A percentile compares a stretch with the other conserved stretches of the same genome.
phyloP scores from a whole-genome alignment of 2,797 vertebrate species.

The Micrastur ruficollis region DNA sequence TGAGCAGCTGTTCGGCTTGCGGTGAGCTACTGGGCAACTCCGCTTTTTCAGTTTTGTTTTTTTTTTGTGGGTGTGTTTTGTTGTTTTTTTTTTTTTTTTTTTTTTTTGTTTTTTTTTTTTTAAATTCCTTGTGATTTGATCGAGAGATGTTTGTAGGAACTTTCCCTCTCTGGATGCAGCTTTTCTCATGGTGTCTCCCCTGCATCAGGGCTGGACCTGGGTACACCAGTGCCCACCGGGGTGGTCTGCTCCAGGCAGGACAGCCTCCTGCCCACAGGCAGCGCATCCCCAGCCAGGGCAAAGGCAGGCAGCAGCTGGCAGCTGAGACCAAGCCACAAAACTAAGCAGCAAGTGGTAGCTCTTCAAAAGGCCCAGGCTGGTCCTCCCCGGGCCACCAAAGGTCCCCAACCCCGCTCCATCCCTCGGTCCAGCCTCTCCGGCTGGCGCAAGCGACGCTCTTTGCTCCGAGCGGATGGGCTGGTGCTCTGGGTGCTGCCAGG shows the following conservation, averaged over 20 bases:
- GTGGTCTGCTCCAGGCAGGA: neutral
- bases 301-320: fast-evolving
- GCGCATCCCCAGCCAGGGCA: neutral
- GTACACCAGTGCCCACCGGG: fast-evolving
- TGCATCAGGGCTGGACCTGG: fast-evolving
- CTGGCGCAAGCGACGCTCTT: fast-evolving
- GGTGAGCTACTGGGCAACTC: neutral
- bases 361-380: neutral
- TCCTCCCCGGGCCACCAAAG: neutral
- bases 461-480: fast-evolving
- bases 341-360: neutral
- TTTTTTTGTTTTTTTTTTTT: neutral
- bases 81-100: too few species aligned
- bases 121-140: neutral
- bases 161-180: neutral
- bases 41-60: neutral
- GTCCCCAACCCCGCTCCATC: fast-evolving
- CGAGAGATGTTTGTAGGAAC: neutral
- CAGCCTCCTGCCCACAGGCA: neutral
- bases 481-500: neutral
- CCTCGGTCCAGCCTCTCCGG: fast-evolving
- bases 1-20: neutral
- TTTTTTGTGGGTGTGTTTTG: too few species aligned
- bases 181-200: neutral
- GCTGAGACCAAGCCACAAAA: fast-evolving